A percentile compares a stretch with the other conserved stretches of the same genome.
These are phyloP conservation scores for Pachyseris speciosa DNA, from an alignment of 64 coral and sea anemone genomes.

Conservation along the genomic window DNA sequence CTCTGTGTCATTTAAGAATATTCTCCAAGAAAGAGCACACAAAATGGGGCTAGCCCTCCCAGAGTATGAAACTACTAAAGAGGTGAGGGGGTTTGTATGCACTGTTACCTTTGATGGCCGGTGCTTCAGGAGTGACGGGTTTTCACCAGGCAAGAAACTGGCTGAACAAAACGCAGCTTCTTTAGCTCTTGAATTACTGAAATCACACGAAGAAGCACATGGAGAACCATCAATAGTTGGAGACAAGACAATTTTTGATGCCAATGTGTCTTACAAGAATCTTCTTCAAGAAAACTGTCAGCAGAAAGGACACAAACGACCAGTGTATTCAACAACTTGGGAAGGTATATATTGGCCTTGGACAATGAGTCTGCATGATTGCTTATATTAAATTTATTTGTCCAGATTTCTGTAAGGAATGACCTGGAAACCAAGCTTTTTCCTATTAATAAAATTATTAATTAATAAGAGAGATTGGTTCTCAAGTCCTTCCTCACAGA, in stretches of 20 bases:
- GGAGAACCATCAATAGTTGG: neutral
- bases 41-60: conserved; percentile 34
- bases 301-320: conserved; percentile 58
- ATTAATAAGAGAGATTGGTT: too few species aligned
- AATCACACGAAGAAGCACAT: neutral
- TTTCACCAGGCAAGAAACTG: conserved; percentile 46
- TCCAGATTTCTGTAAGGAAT: too few species aligned
- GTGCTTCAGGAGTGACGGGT: conserved; percentile 28
- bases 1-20: conserved; percentile 38
- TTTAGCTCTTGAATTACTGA: neutral
- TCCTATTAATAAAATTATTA: too few species aligned
- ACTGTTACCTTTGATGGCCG: conserved; percentile 53
- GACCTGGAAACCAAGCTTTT: too few species aligned
- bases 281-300: conserved; percentile 77
- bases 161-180: conserved; percentile 51
- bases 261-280: conserved; percentile 74
- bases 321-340: conserved; percentile 52
- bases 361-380: neutral
- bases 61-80: conserved; percentile 34
- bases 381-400: too few species aligned
- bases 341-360: neutral
- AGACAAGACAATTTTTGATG: neutral
- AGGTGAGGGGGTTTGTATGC: conserved; percentile 32
- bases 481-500: too few species aligned
- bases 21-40: conserved; percentile 63